Evolutionary conservation across 2,797 vertebrate species (phyloP).

Genomic region (Hyperoplus lanceolatus): DNA sequence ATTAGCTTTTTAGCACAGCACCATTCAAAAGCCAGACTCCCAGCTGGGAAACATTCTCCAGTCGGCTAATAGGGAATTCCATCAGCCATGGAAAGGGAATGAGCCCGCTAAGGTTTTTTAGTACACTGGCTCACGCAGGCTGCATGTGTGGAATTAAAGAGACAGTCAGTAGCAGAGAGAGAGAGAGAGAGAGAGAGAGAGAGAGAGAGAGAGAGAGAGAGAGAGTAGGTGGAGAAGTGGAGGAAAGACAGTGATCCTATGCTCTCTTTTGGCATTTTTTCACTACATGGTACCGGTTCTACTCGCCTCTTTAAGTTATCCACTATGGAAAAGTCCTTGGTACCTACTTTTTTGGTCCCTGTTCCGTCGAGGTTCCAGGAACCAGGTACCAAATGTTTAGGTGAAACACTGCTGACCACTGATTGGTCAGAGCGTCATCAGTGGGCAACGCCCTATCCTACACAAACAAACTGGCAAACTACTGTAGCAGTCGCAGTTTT

Average conservation of each 20-base stretch:
- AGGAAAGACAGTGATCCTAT: background rate
- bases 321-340: no score
- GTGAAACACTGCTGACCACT: no score
- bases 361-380: no score
- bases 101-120: constrained; percentile 56
- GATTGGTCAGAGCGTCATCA: no score
- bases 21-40: constrained; percentile 65
- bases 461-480: no score
- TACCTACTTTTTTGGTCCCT: no score
- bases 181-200: background rate
- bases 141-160: constrained; percentile 21
- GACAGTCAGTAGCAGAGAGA: background rate
- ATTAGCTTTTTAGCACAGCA: constrained; percentile 72
- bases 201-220: background rate
- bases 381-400: no score
- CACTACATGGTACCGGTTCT: no score
- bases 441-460: no score
- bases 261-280: background rate
- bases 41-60: constrained; percentile 67
- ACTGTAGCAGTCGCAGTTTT: no score
- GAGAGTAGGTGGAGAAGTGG: background rate
- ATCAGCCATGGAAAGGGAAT: constrained; percentile 65
- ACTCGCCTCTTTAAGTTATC: no score
- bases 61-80: constrained; percentile 65
- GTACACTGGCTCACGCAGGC: constrained; percentile 39